Base-by-base conservation (phyloP, 2,888 invertebrate genomes). In the Lycaena phlaeas region DNA sequence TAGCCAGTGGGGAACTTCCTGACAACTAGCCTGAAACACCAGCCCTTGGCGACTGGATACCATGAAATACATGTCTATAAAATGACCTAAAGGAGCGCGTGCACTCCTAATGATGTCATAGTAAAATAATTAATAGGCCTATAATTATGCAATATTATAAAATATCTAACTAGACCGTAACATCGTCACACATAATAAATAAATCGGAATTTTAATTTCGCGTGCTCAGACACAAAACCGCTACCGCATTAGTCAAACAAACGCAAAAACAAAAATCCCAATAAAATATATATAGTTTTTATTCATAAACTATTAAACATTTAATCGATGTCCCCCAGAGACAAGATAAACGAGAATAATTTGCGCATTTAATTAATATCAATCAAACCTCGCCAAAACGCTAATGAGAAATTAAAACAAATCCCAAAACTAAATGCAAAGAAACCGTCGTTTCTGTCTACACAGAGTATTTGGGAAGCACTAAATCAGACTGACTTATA, bases 141-240 rank as follows among this genome's bases (percentile, higher is more conserved):
- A n/a, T n/a, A n/a, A n/a, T n/a, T n/a, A n/a, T n/a, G n/a, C n/a
- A n/a, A n/a, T n/a, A n/a, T n/a, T n/a, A n/a, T n/a, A n/a, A n/a
- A n/a, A n/a, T n/a, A n/a, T n/a, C n/a, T n/a, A n/a, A n/a, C n/a
- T n/a, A n/a, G n/a, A n/a, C n/a, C n/a, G n/a, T n/a, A n/a, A n/a
- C n/a, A n/a, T n/a, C n/a, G 11, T 11, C 31, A 15, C 5, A 10
- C 4, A 9, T 17, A 17, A 31, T 15, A 31, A 14, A 31, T 31
- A 17, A 15, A 7, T 17, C 17, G 18, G 31, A 31, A 17, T 22
- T 18, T 34, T 34, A 34, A 34, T 34, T 10, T 34, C 7, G 9
- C 18, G 12, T 34, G 34, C 22, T 34, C 34, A 9, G 34, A 34
- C 34, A 34, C 34, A 34, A 34, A 34, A 22, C 34, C 34, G 34